Evolutionary conservation across 37 sponge, comb jelly and placozoan species (phyloP).

Genomic region (Aphrocallistes beatrix): DNA sequence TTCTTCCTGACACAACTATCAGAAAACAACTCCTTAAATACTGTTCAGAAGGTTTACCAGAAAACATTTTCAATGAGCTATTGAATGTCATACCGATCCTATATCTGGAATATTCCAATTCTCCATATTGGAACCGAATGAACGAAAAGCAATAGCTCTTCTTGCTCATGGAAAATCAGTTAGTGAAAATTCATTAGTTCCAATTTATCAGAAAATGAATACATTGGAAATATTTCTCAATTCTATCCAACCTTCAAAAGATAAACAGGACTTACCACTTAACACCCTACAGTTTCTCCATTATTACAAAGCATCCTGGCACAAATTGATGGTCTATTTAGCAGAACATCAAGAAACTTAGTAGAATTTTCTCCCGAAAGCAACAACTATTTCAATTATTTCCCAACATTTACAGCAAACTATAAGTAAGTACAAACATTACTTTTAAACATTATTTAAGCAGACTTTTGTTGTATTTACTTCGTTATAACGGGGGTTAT

Average conservation of each 20-base stretch:
- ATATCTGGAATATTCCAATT: slow-evolving; percentile 16
- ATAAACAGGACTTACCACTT: not conserved
- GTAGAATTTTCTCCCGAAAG: not conserved
- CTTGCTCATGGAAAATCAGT: slow-evolving; percentile 1
- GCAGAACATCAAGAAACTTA: not conserved
- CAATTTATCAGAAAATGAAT: not conserved
- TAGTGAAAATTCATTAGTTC: not conserved
- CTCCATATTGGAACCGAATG: not conserved
- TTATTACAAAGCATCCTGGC: not conserved
- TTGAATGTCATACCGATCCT: not conserved
- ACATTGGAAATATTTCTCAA: slow-evolving; percentile 5
- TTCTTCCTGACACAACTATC: too few relatives aligned
- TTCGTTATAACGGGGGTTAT: too few relatives aligned
- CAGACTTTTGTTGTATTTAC: not conserved
- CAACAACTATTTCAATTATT: slow-evolving; percentile 6
- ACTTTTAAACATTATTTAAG: not conserved
- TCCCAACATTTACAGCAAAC: slow-evolving; percentile 7
- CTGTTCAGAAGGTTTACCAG: not conserved
- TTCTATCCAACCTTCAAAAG: slow-evolving; percentile 9
- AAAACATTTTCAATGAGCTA: not conserved
- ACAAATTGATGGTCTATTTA: not conserved
- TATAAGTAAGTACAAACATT: not conserved
- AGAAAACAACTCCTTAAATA: slow-evolving; percentile 16
- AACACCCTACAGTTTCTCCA: not conserved
- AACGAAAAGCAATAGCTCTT: not conserved